Percentiles rank a stretch among this genome's conserved stretches.
Conservation (phyloP, 1,140 invertebrate species). For the Hylaeus anthracinus region DNA sequence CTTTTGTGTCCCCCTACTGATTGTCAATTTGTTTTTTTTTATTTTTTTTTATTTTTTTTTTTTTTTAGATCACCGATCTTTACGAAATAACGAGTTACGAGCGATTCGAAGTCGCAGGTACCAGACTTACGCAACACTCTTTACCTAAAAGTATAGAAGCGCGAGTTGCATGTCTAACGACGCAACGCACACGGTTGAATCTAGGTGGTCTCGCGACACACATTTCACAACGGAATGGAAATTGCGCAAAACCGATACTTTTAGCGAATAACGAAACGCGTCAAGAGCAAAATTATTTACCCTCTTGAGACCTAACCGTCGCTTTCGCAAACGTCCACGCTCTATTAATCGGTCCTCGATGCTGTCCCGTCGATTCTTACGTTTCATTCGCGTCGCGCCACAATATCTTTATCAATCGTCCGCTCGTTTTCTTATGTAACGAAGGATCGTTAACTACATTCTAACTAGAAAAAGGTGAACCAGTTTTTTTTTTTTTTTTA, state of each 20-base stretch:
- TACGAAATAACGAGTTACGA: conserved; percentile 36
- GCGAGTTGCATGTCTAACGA: conserved; percentile 38
- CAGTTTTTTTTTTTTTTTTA: background rate
- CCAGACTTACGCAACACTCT: conserved; percentile 19
- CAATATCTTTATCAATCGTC: background rate
- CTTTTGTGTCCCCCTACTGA: background rate
- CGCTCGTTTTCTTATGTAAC: background rate
- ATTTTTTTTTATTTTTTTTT: too few species aligned
- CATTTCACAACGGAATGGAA: conserved; percentile 27
- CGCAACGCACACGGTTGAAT: background rate
- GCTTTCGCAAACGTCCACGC: background rate
- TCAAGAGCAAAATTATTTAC: background rate
- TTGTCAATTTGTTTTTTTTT: background rate
- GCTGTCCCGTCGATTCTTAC: background rate
- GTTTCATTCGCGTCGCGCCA: background rate
- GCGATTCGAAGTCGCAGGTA: background rate
- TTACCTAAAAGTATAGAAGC: conserved; percentile 30
- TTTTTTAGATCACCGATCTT: conserved; percentile 8
- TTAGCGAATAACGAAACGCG: background rate
- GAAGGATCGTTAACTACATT: background rate
- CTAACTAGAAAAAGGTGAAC: background rate
- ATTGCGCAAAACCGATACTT: background rate
- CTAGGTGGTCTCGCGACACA: conserved; percentile 5
- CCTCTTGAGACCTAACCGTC: background rate
- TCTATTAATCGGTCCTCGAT: too few species aligned